Percentiles rank a stretch among this genome's conserved stretches.
phyloP scores from a whole-genome alignment of 2,888 invertebrate genomes.

The Smittia aterrima region DNA sequence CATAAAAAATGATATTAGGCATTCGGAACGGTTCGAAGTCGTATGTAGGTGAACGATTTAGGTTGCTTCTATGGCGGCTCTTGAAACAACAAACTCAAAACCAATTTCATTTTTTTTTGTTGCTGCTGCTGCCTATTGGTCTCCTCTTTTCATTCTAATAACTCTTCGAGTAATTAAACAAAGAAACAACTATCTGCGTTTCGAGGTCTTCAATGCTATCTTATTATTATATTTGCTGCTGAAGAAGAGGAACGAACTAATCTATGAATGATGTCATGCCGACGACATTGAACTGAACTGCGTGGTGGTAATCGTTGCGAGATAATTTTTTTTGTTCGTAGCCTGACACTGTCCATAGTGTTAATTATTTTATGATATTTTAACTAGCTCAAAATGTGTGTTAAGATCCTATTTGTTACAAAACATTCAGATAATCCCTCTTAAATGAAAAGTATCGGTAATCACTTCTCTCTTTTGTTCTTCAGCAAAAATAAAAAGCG shows the following conservation, averaged over 20 bases:
- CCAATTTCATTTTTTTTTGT: constrained; percentile 19
- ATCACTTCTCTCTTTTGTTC: constrained; percentile 25
- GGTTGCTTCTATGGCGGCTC: constrained; percentile 34
- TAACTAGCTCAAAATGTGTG: background rate
- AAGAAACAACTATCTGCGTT: background rate
- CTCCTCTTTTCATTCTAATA: background rate
- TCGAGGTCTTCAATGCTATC: constrained; percentile 9
- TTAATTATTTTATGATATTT: background rate
- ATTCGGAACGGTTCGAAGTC: constrained; percentile 11
- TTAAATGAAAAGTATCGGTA: constrained; percentile 22
- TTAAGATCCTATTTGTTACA: too few species aligned
- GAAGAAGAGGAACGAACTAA: background rate
- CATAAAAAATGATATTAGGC: constrained; percentile 22
- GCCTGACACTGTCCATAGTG: background rate
- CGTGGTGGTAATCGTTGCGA: background rate
- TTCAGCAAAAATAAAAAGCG: background rate
- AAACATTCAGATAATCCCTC: background rate
- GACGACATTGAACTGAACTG: background rate
- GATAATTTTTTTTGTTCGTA: background rate
- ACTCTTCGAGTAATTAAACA: constrained; percentile 31
- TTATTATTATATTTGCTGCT: background rate
- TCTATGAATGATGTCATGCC: background rate
- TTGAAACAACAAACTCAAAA: constrained; percentile 2
- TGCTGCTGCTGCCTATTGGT: constrained; percentile 21
- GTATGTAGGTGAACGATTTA: constrained; percentile 39